Conservation (phyloP, 2,888 invertebrate species). For the Boloria selene region DNA sequence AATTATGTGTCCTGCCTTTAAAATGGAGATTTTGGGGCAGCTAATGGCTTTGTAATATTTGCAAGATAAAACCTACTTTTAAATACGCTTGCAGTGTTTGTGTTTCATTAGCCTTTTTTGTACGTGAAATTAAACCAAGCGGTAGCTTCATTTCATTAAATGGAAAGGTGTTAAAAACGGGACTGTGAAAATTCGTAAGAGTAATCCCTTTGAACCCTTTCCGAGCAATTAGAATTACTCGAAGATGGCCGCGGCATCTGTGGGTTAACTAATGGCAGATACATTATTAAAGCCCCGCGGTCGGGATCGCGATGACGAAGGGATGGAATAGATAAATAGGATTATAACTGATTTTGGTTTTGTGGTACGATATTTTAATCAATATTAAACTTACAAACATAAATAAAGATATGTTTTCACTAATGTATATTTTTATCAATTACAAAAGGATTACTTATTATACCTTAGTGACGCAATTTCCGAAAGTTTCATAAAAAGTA, state of each 20-base stretch:
- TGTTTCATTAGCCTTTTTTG: slow-evolving; percentile 47
- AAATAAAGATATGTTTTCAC: neutral
- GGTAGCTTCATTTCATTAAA: slow-evolving; percentile 44
- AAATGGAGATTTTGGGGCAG: slow-evolving; percentile 50
- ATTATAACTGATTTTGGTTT: slow-evolving; percentile 63
- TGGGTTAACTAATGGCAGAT: slow-evolving; percentile 78
- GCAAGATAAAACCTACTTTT: slow-evolving; percentile 36
- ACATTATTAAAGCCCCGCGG: slow-evolving; percentile 75
- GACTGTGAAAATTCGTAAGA: slow-evolving; percentile 55
- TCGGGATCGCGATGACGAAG: slow-evolving; percentile 50
- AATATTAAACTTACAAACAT: slow-evolving; percentile 18
- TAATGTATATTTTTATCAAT: neutral
- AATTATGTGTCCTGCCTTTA: slow-evolving; percentile 59
- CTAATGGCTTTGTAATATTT: slow-evolving; percentile 64
- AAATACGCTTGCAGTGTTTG: slow-evolving; percentile 47
- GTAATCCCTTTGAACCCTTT: slow-evolving; percentile 72
- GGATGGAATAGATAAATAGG: slow-evolving; percentile 79
- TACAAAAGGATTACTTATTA: no score
- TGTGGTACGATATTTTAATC: slow-evolving; percentile 39
- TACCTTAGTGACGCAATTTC: no score
- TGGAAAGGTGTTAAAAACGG: slow-evolving; percentile 52
- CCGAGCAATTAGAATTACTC: slow-evolving; percentile 72
- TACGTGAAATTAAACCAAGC: slow-evolving; percentile 15
- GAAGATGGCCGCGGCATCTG: slow-evolving; percentile 73
- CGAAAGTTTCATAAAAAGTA: no score